These are phyloP conservation scores for Leucoraja erinaceus DNA, from an alignment of 2,113 vertebrate genomes.

Conservation along the genomic window DNA sequence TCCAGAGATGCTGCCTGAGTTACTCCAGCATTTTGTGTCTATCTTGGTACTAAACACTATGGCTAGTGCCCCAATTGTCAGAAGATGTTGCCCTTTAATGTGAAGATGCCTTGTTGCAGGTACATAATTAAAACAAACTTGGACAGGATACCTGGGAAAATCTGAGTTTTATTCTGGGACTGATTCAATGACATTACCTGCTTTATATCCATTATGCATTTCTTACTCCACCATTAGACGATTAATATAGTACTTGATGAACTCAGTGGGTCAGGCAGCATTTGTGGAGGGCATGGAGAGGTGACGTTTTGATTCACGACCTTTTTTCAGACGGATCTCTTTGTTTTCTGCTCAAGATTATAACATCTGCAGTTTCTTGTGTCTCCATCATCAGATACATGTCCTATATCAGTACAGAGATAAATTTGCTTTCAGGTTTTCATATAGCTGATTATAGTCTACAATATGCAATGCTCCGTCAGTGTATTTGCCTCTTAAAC, in stretches of 20 bases:
- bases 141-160: not conserved
- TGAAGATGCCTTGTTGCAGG: not conserved
- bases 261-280: too few relatives aligned
- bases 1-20: too few relatives aligned
- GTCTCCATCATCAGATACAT: not conserved
- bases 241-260: too few relatives aligned
- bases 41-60: too few relatives aligned
- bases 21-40: too few relatives aligned
- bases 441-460: not conserved
- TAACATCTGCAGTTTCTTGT: not conserved
- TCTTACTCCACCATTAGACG: not conserved
- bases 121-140: not conserved
- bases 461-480: not conserved
- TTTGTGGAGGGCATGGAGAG: too few relatives aligned
- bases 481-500: too few relatives aligned
- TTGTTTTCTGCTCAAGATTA: too few relatives aligned
- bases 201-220: not conserved
- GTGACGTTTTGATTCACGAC: too few relatives aligned
- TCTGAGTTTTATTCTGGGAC: not conserved
- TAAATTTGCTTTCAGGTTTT: too few relatives aligned
- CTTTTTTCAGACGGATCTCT: too few relatives aligned
- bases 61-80: not conserved
- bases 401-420: too few relatives aligned
- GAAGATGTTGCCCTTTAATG: not conserved
- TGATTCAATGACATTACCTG: not conserved